phyloP scores from a whole-genome alignment of 2,113 vertebrate genomes.

The Cavia aperea region DNA sequence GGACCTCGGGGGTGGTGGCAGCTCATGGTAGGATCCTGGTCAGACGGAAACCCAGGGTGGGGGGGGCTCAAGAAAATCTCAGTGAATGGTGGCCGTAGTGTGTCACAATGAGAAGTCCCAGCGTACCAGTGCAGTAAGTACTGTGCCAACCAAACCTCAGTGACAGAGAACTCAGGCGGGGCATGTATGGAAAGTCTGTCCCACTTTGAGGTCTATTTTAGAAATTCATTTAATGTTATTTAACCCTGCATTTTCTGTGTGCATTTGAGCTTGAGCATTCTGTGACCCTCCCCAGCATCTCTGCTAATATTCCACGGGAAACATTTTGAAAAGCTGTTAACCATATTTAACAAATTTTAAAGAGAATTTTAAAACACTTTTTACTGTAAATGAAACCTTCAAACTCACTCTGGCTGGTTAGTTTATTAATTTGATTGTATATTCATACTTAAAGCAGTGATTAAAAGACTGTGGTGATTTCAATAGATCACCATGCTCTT shows the following conservation, averaged over 20 bases:
- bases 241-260: fast-evolving
- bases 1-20: too few relatives aligned
- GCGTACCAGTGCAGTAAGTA: too few relatives aligned
- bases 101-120: fast-evolving
- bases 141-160: too few relatives aligned
- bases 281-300: background rate
- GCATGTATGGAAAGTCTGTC: too few relatives aligned
- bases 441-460: background rate
- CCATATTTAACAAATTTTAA: background rate
- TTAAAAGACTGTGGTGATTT: background rate
- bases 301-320: background rate
- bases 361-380: background rate
- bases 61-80: background rate
- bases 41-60: background rate
- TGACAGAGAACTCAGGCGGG: too few relatives aligned
- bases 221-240: background rate
- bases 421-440: background rate
- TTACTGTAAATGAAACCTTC: background rate
- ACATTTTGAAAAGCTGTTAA: background rate
- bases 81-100: too few relatives aligned
- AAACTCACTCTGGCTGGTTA: background rate
- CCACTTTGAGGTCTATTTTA: background rate
- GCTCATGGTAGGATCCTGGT: too few relatives aligned
- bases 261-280: background rate
- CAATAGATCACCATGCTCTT: background rate